Evolutionary conservation across 2,888 invertebrate genomes (phyloP).

Genomic region (Synanthedon tipuliformis): DNA sequence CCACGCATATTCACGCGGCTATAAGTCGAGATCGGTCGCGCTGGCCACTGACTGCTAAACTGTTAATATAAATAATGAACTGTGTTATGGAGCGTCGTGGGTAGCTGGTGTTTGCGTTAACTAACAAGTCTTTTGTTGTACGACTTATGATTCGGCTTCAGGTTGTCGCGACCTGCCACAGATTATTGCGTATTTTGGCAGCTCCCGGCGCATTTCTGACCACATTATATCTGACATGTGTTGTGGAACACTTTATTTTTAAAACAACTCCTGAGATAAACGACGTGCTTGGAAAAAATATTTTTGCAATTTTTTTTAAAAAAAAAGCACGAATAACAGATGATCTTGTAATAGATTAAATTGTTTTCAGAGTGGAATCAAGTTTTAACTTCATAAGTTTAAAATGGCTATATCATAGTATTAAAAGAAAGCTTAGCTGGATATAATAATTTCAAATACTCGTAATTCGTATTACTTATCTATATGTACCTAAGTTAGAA

Average conservation of each 20-base stretch:
- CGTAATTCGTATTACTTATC: too few relatives aligned
- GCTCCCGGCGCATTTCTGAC: constrained; percentile 27
- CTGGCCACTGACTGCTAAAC: constrained; percentile 66
- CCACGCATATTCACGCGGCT: constrained; percentile 67
- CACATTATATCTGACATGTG: constrained; percentile 23
- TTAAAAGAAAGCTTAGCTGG: too few relatives aligned
- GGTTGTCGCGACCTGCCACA: neutral
- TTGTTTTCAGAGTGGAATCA: too few relatives aligned
- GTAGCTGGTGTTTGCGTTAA: constrained; percentile 44
- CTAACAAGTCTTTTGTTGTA: constrained; percentile 58
- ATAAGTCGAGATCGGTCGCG: constrained; percentile 57
- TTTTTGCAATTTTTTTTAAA: too few relatives aligned
- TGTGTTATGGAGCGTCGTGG: constrained; percentile 60
- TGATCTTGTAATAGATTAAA: too few relatives aligned
- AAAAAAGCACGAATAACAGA: too few relatives aligned
- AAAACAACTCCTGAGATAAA: too few relatives aligned
- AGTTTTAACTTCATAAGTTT: too few relatives aligned
- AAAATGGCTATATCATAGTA: too few relatives aligned
- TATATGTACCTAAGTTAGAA: too few relatives aligned
- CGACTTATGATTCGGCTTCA: constrained; percentile 24
- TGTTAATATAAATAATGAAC: constrained; percentile 71
- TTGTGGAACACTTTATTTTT: neutral
- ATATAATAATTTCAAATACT: too few relatives aligned
- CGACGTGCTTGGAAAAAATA: too few relatives aligned
- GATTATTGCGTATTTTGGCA: constrained; percentile 6